Base-by-base conservation (phyloP, 1,140 invertebrate genomes). In the Muscidifurax raptorellus region DNA sequence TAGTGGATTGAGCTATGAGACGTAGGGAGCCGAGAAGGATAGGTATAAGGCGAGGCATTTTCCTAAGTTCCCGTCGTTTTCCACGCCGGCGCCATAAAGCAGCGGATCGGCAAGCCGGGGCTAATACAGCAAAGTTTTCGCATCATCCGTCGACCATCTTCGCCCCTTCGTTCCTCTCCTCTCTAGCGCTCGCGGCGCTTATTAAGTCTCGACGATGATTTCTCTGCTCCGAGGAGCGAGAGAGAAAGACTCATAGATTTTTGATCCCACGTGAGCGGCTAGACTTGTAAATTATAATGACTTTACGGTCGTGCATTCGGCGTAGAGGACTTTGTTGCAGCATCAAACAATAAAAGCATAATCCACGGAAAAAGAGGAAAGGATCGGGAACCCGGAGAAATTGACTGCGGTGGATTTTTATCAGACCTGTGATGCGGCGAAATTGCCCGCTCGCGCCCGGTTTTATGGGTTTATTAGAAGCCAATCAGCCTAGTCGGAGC, bases 101-200 rank as follows among this genome's bases (percentile, higher is more conserved):
- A 90, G 80, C 86, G 90, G 89, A 92, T 92, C 90, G 89, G 88
- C 90, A 89, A 91, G 91, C 90, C 90, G n/a, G 30, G 89, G 88
- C 90, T 92, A 92, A 92, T 92, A 92, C 91, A 92, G 90, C 90
- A 91, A 93, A 93, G 90, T 93, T 93, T 93, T 92, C 91, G 90
- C 91, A 92, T 93, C 91, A 91, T 92, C 92, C 89, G 86, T 78
- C 79, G 52, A 64, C 12, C 28, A 78, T 83, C 76, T 78, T 78
- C 44, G 7, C 90, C 89, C 80, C 36, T 52, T 22, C 47, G 15
- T 18, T 28, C 25, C 64, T 78, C 82, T 44, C n/a, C 52, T 72
- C 59, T 44, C 32, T 67, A 13, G 36, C 47, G 79, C 89, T 92
- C 91, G 89, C 88, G 88, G 87, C 89, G 90, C 90, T 92, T 92